Evolutionary conservation across 2,113 vertebrate genomes (phyloP).

Genomic region (Phylloscopus trochiloides): DNA sequence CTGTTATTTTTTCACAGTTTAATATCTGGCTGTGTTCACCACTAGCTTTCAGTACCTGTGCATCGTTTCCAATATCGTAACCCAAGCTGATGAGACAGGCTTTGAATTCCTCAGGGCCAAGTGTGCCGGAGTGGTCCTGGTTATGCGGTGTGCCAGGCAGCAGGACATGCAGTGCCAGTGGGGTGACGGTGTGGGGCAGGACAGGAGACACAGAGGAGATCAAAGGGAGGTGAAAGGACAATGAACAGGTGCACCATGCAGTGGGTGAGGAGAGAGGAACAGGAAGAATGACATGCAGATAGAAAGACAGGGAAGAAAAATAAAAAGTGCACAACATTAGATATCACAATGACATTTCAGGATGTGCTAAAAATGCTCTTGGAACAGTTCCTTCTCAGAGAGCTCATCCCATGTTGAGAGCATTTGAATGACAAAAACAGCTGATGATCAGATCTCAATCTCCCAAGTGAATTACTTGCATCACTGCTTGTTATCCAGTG

Average conservation of each 20-base stretch:
- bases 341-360: constrained; percentile 67
- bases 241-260: constrained; percentile 80
- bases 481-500: constrained; percentile 2
- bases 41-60: constrained; percentile 89
- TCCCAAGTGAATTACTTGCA: constrained; percentile 31
- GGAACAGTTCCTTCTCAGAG: constrained; percentile 55
- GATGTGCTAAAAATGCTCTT: constrained; percentile 67
- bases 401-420: constrained; percentile 35
- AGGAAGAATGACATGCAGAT: constrained; percentile 69
- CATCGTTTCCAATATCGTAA: constrained; percentile 99
- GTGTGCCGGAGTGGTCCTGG: constrained; percentile 98
- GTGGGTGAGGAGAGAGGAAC: constrained; percentile 64
- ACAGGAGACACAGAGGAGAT: neutral
- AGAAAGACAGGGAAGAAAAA: constrained; percentile 70
- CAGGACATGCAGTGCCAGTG: constrained; percentile 73
- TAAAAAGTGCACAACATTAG: constrained; percentile 83
- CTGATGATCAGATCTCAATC: constrained; percentile 3
- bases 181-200: constrained; percentile 48
- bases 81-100: constrained; percentile 99
- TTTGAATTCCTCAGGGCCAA: constrained; percentile 99
- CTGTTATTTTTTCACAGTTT: constrained; percentile 74
- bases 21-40: constrained; percentile 68
- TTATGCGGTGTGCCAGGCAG: constrained; percentile 84
- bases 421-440: constrained; percentile 38
- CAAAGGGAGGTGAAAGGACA: constrained; percentile 12